These are phyloP conservation scores for Nycticebus coucang DNA, from an alignment of 2,113 vertebrate genomes.

Conservation along the genomic window DNA sequence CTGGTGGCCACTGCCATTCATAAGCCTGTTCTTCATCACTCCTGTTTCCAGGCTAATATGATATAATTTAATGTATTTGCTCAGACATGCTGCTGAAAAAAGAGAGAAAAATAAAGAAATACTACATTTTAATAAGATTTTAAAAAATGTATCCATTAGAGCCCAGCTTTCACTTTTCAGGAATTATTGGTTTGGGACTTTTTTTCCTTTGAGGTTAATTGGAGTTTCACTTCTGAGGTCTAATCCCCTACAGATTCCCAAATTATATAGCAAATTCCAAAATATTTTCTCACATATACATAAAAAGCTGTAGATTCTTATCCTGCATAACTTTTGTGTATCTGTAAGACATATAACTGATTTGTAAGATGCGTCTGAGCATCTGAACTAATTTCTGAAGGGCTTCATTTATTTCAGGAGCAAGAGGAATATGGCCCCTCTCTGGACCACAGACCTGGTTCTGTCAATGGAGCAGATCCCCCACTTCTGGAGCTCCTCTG, in stretches of 20 bases:
- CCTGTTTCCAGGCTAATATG: neutral
- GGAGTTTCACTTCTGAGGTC: neutral
- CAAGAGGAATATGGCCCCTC: fast-evolving
- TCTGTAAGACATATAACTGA: neutral
- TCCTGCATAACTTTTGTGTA: neutral
- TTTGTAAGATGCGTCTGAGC: neutral
- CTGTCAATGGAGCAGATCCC: fast-evolving
- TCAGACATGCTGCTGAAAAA: neutral
- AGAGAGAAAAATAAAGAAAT: neutral
- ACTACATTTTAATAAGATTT: neutral
- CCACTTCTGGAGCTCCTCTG: fast-evolving
- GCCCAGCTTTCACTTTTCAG: neutral
- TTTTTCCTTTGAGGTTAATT: neutral
- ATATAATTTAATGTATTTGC: neutral
- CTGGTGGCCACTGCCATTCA: neutral
- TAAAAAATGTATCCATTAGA: neutral
- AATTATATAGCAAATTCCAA: neutral
- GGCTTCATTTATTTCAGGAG: neutral
- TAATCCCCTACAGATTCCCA: neutral
- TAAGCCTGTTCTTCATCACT: neutral
- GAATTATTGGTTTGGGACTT: neutral
- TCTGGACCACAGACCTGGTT: fast-evolving
- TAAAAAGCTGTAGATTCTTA: neutral
- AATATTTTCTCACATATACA: neutral
- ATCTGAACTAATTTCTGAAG: neutral